phyloP scores from a whole-genome alignment of 2,888 invertebrate species.

The Dynastes tityus region DNA sequence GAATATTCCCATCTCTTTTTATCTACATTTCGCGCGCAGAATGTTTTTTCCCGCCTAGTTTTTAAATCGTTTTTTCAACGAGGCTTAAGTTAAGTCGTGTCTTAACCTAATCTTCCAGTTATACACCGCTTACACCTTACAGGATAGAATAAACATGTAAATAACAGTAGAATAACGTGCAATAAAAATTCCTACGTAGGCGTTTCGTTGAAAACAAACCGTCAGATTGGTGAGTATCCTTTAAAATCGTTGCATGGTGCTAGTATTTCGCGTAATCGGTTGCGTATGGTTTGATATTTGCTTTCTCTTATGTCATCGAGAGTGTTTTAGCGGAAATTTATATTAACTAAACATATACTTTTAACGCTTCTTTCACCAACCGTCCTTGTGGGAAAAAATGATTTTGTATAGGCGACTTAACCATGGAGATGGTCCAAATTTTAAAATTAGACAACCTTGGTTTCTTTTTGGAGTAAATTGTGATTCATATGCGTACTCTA shows the following conservation, averaged over 20 bases:
- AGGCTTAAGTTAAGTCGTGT: background rate
- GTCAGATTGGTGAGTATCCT: conserved; percentile 25
- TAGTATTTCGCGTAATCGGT: conserved; percentile 30
- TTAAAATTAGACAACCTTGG: conserved; percentile 45
- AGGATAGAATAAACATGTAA: background rate
- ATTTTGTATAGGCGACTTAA: background rate
- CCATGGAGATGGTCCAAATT: conserved; percentile 19
- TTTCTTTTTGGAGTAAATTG: conserved; percentile 32
- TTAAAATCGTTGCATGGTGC: background rate
- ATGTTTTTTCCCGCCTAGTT: conserved; percentile 16
- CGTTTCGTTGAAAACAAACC: conserved; percentile 1
- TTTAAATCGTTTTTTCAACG: conserved; percentile 10
- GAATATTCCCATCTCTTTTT: conserved; percentile 27
- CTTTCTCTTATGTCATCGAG: background rate
- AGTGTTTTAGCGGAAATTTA: conserved; percentile 13
- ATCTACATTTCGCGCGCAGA: background rate
- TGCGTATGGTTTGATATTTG: background rate
- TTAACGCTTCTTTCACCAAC: conserved; percentile 22
- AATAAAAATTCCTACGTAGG: conserved; percentile 22
- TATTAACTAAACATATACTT: background rate
- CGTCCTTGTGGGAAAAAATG: background rate
- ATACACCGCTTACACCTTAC: background rate
- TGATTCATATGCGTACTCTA: conserved; percentile 26
- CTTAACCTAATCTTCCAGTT: conserved; percentile 1
- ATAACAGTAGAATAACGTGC: background rate